Conservation (phyloP, 2,113 vertebrate genomes). For the Dipodomys merriami region DNA sequence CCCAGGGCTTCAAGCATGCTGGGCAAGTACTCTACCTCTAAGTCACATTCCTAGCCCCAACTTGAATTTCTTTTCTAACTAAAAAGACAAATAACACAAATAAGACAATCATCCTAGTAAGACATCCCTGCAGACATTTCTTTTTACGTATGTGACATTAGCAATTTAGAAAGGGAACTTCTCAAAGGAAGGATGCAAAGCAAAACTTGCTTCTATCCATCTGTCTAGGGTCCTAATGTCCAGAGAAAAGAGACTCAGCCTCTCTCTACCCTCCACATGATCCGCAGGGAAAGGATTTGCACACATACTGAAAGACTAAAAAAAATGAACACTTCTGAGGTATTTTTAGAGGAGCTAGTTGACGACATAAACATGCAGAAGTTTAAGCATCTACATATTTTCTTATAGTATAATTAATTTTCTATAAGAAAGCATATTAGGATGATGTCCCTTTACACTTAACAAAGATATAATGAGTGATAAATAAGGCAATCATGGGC, state of each 20-base stretch:
- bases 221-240: constrained; percentile 28
- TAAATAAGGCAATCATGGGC: constrained; percentile 12
- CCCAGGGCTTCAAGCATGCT: too few species aligned
- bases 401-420: constrained; percentile 23
- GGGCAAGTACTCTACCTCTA: too few species aligned
- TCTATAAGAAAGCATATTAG: constrained; percentile 41
- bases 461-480: not conserved
- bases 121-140: not conserved
- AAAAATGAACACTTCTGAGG: constrained; percentile 30
- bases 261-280: not conserved
- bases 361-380: constrained; percentile 5
- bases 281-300: not conserved
- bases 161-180: constrained; percentile 42
- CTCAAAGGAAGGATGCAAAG: not conserved
- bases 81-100: not conserved
- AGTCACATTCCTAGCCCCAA: not conserved
- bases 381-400: constrained; percentile 32
- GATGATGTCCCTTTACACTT: not conserved
- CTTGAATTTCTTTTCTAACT: not conserved
- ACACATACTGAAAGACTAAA: constrained; percentile 3
- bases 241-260: not conserved
- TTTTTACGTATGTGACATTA: not conserved
- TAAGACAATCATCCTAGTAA: not conserved
- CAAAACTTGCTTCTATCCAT: constrained; percentile 41
- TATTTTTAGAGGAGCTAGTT: constrained; percentile 28